Percentiles rank a stretch among this genome's conserved stretches.
These are phyloP conservation scores for Lasioglossum morio DNA, from an alignment of 2,888 invertebrate species.

Conservation along the genomic window DNA sequence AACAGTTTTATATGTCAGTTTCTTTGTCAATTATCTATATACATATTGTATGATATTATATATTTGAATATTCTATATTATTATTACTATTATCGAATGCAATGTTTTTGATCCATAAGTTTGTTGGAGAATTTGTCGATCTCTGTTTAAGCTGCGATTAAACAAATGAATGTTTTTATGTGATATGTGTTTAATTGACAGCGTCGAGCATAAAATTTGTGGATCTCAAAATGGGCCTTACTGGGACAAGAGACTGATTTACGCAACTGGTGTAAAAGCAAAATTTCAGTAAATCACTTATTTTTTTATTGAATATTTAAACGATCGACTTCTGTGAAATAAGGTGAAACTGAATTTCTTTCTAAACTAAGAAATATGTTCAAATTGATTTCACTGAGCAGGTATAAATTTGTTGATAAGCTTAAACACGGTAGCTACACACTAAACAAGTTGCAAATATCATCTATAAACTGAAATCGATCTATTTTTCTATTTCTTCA, in stretches of 20 bases:
- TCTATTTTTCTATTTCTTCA: constrained; percentile 69
- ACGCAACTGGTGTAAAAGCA: constrained; percentile 42
- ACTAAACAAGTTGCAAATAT: constrained; percentile 40
- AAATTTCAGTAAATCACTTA: constrained; percentile 49
- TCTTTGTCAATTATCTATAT: constrained; percentile 53
- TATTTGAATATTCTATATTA: constrained; percentile 48
- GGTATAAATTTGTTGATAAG: constrained; percentile 19
- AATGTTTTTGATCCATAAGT: constrained; percentile 37
- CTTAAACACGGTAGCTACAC: constrained; percentile 26
- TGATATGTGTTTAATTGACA: constrained; percentile 37
- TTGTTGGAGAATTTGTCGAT: constrained; percentile 39
- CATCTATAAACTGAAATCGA: constrained; percentile 56
- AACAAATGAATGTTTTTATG: constrained; percentile 33
- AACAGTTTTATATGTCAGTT: constrained; percentile 51
- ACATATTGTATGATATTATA: constrained; percentile 11
- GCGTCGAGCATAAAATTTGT: constrained; percentile 40
- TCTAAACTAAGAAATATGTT: background rate
- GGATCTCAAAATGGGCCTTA: constrained; percentile 57
- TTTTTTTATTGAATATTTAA: constrained; percentile 42
- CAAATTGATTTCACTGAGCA: background rate
- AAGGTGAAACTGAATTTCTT: constrained; percentile 22
- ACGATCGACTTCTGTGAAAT: constrained; percentile 29
- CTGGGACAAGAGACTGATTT: constrained; percentile 62
- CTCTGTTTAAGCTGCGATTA: constrained; percentile 38
- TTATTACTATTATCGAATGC: constrained; percentile 22